Base-by-base conservation (phyloP, 2,888 invertebrate species). In the Volucella inflata region DNA sequence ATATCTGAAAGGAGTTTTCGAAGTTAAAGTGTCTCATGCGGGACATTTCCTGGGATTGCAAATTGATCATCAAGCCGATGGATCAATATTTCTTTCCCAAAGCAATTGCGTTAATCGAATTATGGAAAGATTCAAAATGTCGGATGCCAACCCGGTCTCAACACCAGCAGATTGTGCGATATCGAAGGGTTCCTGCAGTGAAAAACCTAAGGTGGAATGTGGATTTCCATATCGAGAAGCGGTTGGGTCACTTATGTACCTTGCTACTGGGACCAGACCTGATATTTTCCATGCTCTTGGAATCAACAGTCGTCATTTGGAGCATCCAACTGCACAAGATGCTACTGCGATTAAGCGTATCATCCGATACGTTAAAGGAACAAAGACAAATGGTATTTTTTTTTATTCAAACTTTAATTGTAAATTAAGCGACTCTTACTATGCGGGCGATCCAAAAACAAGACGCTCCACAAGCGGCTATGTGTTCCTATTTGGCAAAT, bases 181-280 rank as follows among this genome's bases (percentile, higher is more conserved):
- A 2, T 2, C 21, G 21, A 21, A 21, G 21, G 21, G 21, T 21
- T 21, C 2, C 21, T 2, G 21, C 21, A 21, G 21, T 21, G 21
- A 21, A 21, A 21, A 21, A 21, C 21, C 4, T 21, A 21, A 21
- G 21, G 21, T 21, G 21, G 21, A 21, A 21, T 1, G 21, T 21
- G 21, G 21, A 50, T 65, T 67, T 53, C 42, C 53, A 1, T 67
- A 42, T 38, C 51, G 67, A n/a, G 67, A 53, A 16, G 67, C 65
- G 8, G 65, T 42, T 36, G 51, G 40, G 40, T 51, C 51, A 8
- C 50, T 65, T 36, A 46, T 64, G 65, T 65, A 65, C 64, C 16
- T 64, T 2, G 50, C 64, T 50, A 36, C 51, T 17, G 65, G 16
- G 36, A 65, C 51, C 11, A n/a, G 62, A 30, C 50, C 65, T 17